Conservation (phyloP, 2,113 vertebrate species). For the Lasiurus cinereus region DNA sequence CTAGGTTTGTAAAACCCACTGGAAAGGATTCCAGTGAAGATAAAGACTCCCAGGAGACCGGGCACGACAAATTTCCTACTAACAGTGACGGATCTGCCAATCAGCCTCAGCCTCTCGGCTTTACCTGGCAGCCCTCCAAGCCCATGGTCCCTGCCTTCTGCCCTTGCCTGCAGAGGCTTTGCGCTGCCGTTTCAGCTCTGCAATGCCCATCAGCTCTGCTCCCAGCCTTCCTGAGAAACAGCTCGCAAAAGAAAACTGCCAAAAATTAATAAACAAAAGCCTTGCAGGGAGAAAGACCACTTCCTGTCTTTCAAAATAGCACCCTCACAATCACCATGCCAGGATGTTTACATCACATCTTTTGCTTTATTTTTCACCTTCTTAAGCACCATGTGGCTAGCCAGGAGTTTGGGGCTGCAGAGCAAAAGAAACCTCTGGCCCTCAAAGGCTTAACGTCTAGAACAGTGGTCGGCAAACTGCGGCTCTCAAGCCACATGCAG, state of each 20-base stretch:
- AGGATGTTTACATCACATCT: neutral
- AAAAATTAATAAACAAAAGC: conserved; percentile 2
- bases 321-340: neutral
- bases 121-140: conserved; percentile 6
- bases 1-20: neutral
- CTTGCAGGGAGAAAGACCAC: neutral
- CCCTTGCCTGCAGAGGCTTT: neutral
- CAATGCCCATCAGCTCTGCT: neutral
- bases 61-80: conserved; percentile 18
- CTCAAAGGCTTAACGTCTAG: neutral
- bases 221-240: neutral
- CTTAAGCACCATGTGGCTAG: neutral
- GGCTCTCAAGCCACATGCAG: too few species aligned
- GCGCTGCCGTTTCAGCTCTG: neutral
- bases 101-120: neutral
- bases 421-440: neutral
- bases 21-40: neutral
- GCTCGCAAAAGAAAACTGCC: neutral
- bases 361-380: neutral
- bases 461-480: too few species aligned
- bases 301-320: conserved; percentile 17
- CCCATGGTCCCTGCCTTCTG: neutral
- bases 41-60: conserved; percentile 17
- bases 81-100: neutral
- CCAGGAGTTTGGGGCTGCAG: neutral